phyloP scores from a whole-genome alignment of 2,888 invertebrate genomes.

The Noctua pronuba region DNA sequence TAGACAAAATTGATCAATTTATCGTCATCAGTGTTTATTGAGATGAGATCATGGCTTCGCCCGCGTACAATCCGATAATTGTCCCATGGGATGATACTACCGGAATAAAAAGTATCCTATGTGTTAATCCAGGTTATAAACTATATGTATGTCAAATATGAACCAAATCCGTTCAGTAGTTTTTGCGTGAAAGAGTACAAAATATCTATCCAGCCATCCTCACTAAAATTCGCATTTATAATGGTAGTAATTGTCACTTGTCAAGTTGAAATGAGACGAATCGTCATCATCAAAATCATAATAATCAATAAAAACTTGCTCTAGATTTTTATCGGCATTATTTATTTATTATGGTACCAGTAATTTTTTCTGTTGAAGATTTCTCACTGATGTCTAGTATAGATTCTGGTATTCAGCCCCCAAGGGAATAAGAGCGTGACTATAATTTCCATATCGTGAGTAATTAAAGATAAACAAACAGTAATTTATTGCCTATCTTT shows the following conservation, averaged over 20 bases:
- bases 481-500: conserved; percentile 59
- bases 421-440: conserved; percentile 51
- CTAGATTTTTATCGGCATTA: not conserved
- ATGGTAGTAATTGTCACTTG: no score
- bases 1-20: not conserved
- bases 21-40: not conserved
- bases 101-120: no score
- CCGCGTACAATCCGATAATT: no score
- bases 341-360: not conserved
- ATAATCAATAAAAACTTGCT: not conserved
- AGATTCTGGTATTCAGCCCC: conserved; percentile 29
- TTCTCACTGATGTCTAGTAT: conserved; percentile 25
- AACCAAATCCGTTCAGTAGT: no score
- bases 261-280: not conserved
- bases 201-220: no score
- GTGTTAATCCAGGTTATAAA: no score
- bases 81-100: no score
- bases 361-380: not conserved
- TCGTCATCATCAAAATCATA: not conserved
- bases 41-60: no score
- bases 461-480: conserved; percentile 57
- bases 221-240: no score
- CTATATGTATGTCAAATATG: no score
- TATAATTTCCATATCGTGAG: conserved; percentile 45
- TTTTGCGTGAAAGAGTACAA: no score